Conservation (phyloP, 2,888 invertebrate genomes). For the Phengaris alcon region DNA sequence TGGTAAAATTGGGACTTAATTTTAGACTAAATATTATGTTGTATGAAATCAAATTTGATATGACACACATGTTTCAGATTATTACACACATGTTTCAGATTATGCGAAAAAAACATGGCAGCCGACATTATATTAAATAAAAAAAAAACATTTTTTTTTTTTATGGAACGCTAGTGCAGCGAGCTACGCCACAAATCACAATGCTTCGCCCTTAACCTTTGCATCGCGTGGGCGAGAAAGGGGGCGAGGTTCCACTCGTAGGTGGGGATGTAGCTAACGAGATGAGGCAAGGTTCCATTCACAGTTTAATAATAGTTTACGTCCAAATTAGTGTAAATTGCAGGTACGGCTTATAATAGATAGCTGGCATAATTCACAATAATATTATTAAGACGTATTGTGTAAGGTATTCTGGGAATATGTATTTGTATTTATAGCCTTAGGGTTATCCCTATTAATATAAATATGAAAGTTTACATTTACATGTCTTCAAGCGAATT, state of each 20-base stretch:
- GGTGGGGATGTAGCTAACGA: constrained; percentile 52
- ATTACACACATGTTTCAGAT: neutral
- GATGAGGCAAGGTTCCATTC: constrained; percentile 60
- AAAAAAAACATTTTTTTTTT: constrained; percentile 4
- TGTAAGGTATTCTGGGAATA: neutral
- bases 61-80: neutral
- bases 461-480: neutral
- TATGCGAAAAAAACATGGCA: neutral
- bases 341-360: constrained; percentile 17
- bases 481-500: no score
- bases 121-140: neutral
- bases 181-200: constrained; percentile 6
- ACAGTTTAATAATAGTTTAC: constrained; percentile 46
- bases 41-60: no score
- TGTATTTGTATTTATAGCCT: neutral
- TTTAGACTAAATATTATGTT: no score
- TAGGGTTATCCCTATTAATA: neutral
- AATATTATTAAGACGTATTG: constrained; percentile 11
- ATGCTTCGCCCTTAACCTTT: constrained; percentile 62
- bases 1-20: no score
- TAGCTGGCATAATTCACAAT: constrained; percentile 18
- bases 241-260: neutral
- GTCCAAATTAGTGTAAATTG: constrained; percentile 36
- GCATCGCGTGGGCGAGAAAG: constrained; percentile 47
- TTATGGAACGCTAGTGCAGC: constrained; percentile 12